Evolutionary conservation across 2,113 vertebrate species (phyloP).

Genomic region (Passerina amoena): DNA sequence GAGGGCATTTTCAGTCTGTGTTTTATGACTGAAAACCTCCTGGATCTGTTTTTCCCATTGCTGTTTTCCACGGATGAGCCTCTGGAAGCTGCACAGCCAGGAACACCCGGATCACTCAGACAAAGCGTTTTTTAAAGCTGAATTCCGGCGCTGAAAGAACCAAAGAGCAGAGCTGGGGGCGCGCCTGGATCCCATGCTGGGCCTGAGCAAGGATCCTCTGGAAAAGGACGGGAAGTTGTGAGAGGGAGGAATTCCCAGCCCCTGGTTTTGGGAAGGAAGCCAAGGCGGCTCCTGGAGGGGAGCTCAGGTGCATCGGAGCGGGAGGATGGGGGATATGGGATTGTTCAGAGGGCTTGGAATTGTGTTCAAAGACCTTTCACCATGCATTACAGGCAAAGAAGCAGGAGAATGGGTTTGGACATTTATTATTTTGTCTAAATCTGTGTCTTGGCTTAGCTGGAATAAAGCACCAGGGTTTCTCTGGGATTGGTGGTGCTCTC

Average conservation of each 20-base stretch:
- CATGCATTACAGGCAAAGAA: not conserved
- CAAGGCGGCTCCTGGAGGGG: not conserved
- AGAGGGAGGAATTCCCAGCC: not conserved
- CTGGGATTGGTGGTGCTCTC: not conserved
- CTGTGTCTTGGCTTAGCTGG: not conserved
- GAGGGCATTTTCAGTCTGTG: not conserved
- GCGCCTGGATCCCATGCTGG: not conserved
- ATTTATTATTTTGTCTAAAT: conserved; percentile 27
- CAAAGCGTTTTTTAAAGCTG: not conserved
- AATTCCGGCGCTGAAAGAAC: not conserved
- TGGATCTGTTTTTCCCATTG: not conserved
- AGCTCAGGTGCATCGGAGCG: conserved; percentile 43
- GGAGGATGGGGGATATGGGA: not conserved
- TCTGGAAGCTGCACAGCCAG: not conserved
- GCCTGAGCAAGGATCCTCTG: not conserved
- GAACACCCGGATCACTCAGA: not conserved
- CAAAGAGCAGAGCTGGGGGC: not conserved
- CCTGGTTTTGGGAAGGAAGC: not conserved
- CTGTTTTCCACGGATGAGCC: not conserved
- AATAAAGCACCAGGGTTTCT: not conserved
- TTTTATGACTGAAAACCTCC: not conserved
- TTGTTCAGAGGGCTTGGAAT: not conserved
- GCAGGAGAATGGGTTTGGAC: not conserved
- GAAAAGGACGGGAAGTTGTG: not conserved
- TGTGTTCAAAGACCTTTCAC: not conserved